These are phyloP conservation scores for Mastigias papua DNA, from an alignment of 30 jellyfish, hydroid and myxozoan genomes.

Conservation along the genomic window DNA sequence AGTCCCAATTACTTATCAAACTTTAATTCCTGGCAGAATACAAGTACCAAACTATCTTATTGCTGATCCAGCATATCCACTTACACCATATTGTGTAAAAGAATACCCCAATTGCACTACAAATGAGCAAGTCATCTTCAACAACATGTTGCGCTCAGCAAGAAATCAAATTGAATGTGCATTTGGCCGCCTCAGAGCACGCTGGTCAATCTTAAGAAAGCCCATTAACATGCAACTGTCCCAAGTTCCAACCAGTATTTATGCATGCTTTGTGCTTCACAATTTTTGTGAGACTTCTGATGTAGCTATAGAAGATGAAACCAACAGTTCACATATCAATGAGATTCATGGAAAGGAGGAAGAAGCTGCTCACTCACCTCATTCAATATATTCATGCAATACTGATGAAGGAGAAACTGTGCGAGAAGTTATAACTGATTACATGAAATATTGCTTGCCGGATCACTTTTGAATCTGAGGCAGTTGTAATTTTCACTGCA, in stretches of 20 bases:
- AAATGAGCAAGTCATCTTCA: too few species aligned
- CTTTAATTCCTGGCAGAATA: conserved; percentile 46
- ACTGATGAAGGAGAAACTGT: conserved; percentile 42
- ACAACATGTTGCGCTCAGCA: conserved; percentile 60
- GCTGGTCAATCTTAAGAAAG: conserved; percentile 68
- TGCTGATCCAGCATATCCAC: conserved; percentile 87
- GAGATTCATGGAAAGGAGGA: conserved; percentile 48
- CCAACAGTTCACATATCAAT: conserved; percentile 27
- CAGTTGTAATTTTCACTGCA: too few species aligned
- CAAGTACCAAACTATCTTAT: conserved; percentile 74
- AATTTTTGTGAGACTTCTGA: too few species aligned
- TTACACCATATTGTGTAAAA: conserved; percentile 72
- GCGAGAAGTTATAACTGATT: conserved; percentile 27
- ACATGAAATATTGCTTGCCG: conserved; percentile 37
- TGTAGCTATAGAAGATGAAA: too few species aligned
- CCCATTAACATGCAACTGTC: conserved; percentile 51
- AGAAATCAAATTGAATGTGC: too few species aligned
- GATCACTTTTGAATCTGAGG: conserved; percentile 13
- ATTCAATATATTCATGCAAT: conserved; percentile 47
- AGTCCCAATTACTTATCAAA: conserved; percentile 30
- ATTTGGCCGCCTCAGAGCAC: too few species aligned
- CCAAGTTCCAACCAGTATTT: too few species aligned
- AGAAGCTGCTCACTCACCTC: conserved; percentile 9
- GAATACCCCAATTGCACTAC: conserved; percentile 51
- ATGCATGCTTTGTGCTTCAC: too few species aligned